A percentile compares a stretch with the other conserved stretches of the same genome.
Evolutionary conservation across 2,888 invertebrate genomes (phyloP).

Genomic region (Chrysolina americana): DNA sequence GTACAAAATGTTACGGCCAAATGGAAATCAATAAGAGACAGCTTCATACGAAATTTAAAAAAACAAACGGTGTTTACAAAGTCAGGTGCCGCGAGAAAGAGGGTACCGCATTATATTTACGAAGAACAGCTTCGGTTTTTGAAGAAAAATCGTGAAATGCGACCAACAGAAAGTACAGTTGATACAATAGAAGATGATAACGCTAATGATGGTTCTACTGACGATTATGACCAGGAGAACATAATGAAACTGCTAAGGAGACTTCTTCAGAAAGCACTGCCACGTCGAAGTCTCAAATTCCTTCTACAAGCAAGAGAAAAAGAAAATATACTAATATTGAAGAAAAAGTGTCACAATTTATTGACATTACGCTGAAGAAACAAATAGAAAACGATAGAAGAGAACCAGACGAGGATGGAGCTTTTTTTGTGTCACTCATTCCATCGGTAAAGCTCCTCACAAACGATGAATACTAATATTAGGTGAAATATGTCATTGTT

Average conservation of each 20-base stretch:
- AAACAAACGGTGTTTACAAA: no score
- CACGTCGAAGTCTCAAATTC: conserved; percentile 24
- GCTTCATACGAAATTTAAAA: conserved; percentile 23
- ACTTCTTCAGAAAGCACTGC: conserved; percentile 25
- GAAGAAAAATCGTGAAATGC: no score
- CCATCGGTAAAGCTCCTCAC: conserved; percentile 26
- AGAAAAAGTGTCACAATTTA: no score
- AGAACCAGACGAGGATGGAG: conserved; percentile 23
- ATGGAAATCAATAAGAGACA: conserved; percentile 27
- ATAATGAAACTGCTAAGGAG: conserved; percentile 23
- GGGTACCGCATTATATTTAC: conserved; percentile 25
- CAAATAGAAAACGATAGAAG: conserved; percentile 25
- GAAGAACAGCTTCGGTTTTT: conserved; percentile 29
- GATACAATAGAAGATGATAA: conserved; percentile 27
- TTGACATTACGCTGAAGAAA: conserved; percentile 23
- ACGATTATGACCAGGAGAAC: conserved; percentile 17
- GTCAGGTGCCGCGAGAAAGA: conserved; percentile 31
- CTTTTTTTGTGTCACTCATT: conserved; percentile 25
- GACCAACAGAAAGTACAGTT: conserved; percentile 21
- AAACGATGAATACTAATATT: conserved; percentile 28
- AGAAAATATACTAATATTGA: conserved; percentile 17
- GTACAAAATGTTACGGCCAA: conserved; percentile 25
- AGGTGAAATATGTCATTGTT: conserved; percentile 27
- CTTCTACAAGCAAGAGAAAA: conserved; percentile 20
- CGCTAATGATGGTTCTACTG: conserved; percentile 24